Percentiles rank a stretch among this genome's conserved stretches.
Conservation (phyloP, 2,888 invertebrate species). For the Chymomyza procnemis region DNA sequence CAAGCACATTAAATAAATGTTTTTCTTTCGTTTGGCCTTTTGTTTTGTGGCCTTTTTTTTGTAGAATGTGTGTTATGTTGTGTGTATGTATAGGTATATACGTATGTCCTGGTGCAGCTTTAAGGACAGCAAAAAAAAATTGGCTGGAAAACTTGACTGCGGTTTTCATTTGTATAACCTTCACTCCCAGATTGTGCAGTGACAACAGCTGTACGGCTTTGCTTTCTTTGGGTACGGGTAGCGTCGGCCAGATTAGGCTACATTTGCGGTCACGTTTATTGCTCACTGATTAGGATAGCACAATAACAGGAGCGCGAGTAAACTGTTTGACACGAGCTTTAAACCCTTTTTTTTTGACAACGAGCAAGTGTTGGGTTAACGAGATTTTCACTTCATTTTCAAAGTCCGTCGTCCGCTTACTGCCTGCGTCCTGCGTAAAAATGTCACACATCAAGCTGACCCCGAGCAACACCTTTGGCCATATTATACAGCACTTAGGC, state of each 20-base stretch:
- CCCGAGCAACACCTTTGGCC: constrained; percentile 9
- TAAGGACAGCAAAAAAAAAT: constrained; percentile 3
- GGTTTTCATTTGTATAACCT: constrained; percentile 53
- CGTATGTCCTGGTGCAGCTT: not conserved
- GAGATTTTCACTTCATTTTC: constrained; percentile 63
- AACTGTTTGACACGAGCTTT: constrained; percentile 50
- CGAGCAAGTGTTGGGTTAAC: constrained; percentile 33
- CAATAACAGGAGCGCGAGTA: constrained; percentile 35
- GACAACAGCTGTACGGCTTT: not conserved
- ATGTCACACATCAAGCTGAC: constrained; percentile 8
- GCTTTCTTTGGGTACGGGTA: not conserved
- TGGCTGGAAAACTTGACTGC: constrained; percentile 15
- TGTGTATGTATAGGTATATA: not conserved
- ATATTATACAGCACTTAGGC: not conserved
- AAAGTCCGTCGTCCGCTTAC: no score
- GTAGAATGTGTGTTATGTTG: no score
- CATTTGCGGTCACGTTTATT: constrained; percentile 72
- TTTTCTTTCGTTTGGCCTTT: constrained; percentile 52
- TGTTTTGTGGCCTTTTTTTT: constrained; percentile 46
- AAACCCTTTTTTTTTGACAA: not conserved
- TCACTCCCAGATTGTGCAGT: not conserved
- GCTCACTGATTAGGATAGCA: constrained; percentile 68
- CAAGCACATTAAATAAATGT: constrained; percentile 74
- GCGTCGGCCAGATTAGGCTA: constrained; percentile 56
- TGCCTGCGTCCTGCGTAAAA: not conserved